Evolutionary conservation across 64 coral and sea anemone species (phyloP), one percentile per base, ranked within the genome.

Genomic region (Stylophora pistillata): DNA sequence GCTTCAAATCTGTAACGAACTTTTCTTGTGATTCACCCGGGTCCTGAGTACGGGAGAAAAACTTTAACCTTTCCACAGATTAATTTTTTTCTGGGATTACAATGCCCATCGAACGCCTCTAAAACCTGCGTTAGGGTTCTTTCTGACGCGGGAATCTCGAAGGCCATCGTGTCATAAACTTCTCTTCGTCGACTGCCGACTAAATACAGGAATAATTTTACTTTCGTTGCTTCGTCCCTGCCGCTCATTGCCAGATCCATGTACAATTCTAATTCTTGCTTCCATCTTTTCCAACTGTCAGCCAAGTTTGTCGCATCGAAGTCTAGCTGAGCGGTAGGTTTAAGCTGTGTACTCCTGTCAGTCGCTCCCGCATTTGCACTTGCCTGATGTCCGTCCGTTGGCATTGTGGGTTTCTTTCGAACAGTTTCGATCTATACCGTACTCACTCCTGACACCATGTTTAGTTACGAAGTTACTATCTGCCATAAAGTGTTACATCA

Each of bases 261-360:
- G 27, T 86, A 92, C n/a, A 86, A 64, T 28, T 33, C 76, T 12
- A 92, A 64, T 91, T 91, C 80, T 71, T 92, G 82, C 64, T 92
- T 86, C 81, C 90, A 86, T 57, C 85, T 78, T 86, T 77, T 74
- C 83, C 90, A 86, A 17, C 17, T 73, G 58, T 78, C 34, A 47
- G 90, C 62, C 55, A 91, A 64, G 65, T 77, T 72, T 30, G 78
- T 30, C n/a, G 53, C 66, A 34, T 88, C 79, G 9, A 83, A 65
- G 32, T 83, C 79, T 11, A 83, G 13, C 17, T 78, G 21, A 21
- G 1, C 75, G 23, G 75, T 52, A 5, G 75, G 75, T 53, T 78
- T 57, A n/a, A 78, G 53, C 75, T 78, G 75, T 15, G 32, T 41
- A 55, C 55, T 78, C 32, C 32, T 25, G 12, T 54, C 21, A 12